These are phyloP conservation scores for Periphyllus acericola DNA, from an alignment of 2,888 invertebrate genomes.

Conservation along the genomic window DNA sequence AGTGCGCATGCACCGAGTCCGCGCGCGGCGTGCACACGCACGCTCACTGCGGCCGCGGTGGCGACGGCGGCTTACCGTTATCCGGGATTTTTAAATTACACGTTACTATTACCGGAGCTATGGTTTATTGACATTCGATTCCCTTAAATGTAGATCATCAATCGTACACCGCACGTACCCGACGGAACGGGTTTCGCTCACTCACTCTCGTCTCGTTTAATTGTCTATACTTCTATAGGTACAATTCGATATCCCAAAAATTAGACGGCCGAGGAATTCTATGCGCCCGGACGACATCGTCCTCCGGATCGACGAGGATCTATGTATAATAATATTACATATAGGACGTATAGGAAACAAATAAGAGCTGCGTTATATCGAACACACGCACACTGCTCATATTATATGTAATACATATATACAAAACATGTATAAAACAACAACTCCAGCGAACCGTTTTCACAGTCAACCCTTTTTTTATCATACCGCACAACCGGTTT, in stretches of 20 bases:
- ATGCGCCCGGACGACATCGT: background rate
- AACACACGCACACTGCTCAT: background rate
- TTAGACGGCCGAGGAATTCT: background rate
- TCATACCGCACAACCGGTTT: conserved; percentile 43
- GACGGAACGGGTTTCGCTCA: conserved; percentile 22
- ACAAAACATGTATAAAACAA: background rate
- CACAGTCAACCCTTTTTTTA: conserved; percentile 32
- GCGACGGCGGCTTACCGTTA: conserved; percentile 34
- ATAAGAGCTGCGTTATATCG: background rate
- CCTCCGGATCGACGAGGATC: background rate
- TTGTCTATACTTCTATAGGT: background rate
- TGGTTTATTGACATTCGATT: conserved; percentile 48
- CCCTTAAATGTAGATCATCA: conserved; percentile 9
- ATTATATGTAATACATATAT: background rate
- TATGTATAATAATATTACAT: background rate
- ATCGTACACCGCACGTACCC: background rate
- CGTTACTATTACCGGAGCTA: background rate
- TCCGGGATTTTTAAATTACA: conserved; percentile 43
- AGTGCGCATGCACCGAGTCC: background rate
- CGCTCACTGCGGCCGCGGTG: background rate
- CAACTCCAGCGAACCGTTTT: background rate
- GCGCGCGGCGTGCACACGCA: background rate
- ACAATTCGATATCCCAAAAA: background rate
- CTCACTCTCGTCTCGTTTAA: conserved; percentile 21
- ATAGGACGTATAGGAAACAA: background rate